Evolutionary conservation across 92 coral and sea anemone species (phyloP), one percentile per base, ranked within the genome.

Genomic region (Anthopleura xanthogrammica): DNA sequence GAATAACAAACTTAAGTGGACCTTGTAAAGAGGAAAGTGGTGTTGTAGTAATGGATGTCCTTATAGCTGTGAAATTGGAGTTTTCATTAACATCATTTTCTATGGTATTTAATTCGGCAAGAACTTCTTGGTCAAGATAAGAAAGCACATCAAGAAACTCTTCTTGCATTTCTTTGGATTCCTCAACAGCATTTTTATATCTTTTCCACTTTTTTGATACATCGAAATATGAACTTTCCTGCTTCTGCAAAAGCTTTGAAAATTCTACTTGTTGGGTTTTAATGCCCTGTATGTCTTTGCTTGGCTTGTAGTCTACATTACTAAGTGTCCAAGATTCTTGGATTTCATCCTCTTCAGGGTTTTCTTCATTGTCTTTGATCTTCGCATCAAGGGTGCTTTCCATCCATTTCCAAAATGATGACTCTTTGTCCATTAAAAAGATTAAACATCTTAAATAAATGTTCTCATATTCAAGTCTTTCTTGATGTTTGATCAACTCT

Each of bases 381-480:
- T 90, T 87, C 16, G 85, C 85, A 60, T 94, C 97, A 46, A 90
- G 79, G 54, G 91, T 86, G 87, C 97, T 97, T 66, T 88, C 86
- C 96, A 97, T 90, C 99, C 99, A 97, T 79, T 89, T 92, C 99
- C 99, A 97, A 80, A 94, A 97, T 41, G 88, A 78, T 41, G 68
- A 83, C 77, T 94, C 95, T 60, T 79, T 91, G 23, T 81, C 88
- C 81, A 79, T 82, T 89, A 91, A 84, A 41, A 66, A 48, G 50
- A 94, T 41, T 60, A 97, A 90, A 52, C 89, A 83, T 52, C 79
- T 87, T 29, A 93, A 78, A 85, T 94, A 94, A 40, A 73, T 46
- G 72, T 93, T 92, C 24, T 86, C 85, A 65, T 83, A 81, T 80
- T 88, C 91, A 20, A 92, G 83, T 71, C 57, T 87, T 48, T 79